Percentiles rank a stretch among this genome's conserved stretches.
Evolutionary conservation across 2,888 invertebrate genomes (phyloP).

Genomic region (Meteorus cinctellus): DNA sequence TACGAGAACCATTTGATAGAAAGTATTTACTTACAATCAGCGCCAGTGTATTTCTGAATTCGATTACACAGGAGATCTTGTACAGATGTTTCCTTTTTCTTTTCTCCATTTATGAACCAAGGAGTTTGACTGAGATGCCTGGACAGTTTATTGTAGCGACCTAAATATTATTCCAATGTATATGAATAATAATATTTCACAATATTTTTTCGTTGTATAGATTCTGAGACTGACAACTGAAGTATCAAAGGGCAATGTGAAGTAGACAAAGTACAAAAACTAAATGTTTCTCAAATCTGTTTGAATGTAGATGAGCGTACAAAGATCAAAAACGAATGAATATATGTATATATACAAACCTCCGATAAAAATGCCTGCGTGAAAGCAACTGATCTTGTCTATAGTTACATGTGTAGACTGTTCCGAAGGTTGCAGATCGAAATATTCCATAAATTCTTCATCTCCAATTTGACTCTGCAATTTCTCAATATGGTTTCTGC

Average conservation of each 20-base stretch:
- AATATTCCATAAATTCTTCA: slow-evolving; percentile 74
- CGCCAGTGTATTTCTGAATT: slow-evolving; percentile 78
- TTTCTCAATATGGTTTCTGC: slow-evolving; percentile 80
- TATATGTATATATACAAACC: slow-evolving; percentile 68
- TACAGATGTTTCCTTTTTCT: slow-evolving; percentile 89
- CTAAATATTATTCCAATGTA: slow-evolving; percentile 60
- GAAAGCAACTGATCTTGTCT: slow-evolving; percentile 75
- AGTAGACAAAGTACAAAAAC: too few relatives aligned
- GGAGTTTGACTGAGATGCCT: slow-evolving; percentile 93
- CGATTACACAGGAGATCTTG: slow-evolving; percentile 89
- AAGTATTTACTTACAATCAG: slow-evolving; percentile 70
- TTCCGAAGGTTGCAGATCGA: slow-evolving; percentile 75
- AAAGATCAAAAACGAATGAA: slow-evolving; percentile 52
- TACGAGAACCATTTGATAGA: background rate
- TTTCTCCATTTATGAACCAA: slow-evolving; percentile 89
- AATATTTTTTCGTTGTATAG: too few relatives aligned
- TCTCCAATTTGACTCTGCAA: slow-evolving; percentile 74
- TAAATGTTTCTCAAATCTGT: too few relatives aligned
- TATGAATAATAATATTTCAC: background rate
- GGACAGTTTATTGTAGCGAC: slow-evolving; percentile 89
- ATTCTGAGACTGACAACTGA: too few relatives aligned
- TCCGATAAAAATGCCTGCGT: slow-evolving; percentile 80
- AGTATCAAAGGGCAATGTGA: too few relatives aligned
- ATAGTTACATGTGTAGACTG: slow-evolving; percentile 73
- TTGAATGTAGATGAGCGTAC: too few relatives aligned